These are phyloP conservation scores for Thamnophis sirtalis DNA, from an alignment of 2,113 vertebrate species.

Conservation along the genomic window DNA sequence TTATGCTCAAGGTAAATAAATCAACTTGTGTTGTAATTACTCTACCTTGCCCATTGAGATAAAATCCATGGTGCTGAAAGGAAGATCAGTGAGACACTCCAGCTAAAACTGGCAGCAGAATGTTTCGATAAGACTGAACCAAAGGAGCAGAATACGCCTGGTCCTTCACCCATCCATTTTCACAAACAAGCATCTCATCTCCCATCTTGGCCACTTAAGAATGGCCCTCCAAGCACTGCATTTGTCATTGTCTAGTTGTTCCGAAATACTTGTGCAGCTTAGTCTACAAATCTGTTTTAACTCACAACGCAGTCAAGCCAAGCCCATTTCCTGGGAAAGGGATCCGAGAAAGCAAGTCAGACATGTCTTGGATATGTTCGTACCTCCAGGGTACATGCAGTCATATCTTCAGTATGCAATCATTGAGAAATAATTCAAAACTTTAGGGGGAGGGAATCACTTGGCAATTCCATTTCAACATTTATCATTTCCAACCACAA, in stretches of 20 bases:
- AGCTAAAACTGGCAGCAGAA: background rate
- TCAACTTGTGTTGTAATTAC: background rate
- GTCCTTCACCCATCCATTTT: background rate
- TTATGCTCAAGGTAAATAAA: background rate
- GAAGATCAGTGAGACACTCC: background rate
- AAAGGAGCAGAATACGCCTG: background rate
- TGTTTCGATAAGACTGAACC: background rate
- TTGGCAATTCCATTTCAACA: no score
- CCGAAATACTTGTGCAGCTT: background rate
- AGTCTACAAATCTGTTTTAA: background rate
- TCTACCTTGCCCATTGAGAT: background rate
- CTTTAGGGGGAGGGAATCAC: background rate
- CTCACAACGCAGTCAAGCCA: background rate
- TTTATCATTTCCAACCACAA: background rate
- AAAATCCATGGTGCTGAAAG: background rate
- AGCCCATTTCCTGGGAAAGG: background rate
- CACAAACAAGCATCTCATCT: background rate
- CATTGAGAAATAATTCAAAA: background rate
- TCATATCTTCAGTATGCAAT: background rate
- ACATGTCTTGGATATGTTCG: background rate
- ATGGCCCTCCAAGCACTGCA: background rate
- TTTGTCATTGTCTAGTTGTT: constrained; percentile 12
- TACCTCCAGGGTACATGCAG: background rate
- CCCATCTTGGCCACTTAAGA: background rate
- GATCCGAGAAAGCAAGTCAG: background rate